Base-by-base conservation (phyloP, 2,888 invertebrate species). In the Chrysodeixis includens region DNA sequence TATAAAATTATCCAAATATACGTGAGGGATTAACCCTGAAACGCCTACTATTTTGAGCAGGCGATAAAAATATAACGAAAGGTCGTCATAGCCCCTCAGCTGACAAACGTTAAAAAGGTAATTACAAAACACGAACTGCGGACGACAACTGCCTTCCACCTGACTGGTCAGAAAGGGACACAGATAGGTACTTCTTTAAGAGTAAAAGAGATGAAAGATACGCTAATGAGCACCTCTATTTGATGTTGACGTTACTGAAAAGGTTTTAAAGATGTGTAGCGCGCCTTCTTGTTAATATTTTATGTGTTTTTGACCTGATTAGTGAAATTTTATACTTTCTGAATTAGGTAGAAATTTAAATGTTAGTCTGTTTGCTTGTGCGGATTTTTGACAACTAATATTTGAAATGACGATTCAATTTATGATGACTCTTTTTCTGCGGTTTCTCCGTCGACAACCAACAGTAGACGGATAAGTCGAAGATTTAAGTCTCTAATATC, bases 201-300 rank as follows among this genome's bases (percentile, higher is more conserved):
- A 56, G 60, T 0, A 76, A 86, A 30, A 55, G 80, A 73, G 83
- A 85, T 7, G 54, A 58, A 32, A 52, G n/a, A 65, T 49, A 10
- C 53, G 68, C 86, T 90, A 89, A 89, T 89, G 89, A 90, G 87
- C 82, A 56, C 67, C 30, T 58, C 68, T 78, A 79, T 80, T 78
- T 80, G 62, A 75, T 70, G 79, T 83, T 81, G 75, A 85, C 81
- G 84, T 78, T 76, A 73, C 76, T 83, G 82, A 80, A 84, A 83
- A 83, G 81, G 70, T 69, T 81, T 79, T 78, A 69, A 78, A 85
- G 78, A 76, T 70, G 78, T 77, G 74, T 76, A 69, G 62, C 30
- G 52, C 30, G 46, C n/a, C n/a, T n/a, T 35, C 58, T 53, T 30
- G 49, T 61, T 52, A 72, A 64, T 58, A 46, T 59, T 69, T 68